Evolutionary conservation across 2,113 vertebrate genomes (phyloP).

Genomic region (Turdus rufiventris): DNA sequence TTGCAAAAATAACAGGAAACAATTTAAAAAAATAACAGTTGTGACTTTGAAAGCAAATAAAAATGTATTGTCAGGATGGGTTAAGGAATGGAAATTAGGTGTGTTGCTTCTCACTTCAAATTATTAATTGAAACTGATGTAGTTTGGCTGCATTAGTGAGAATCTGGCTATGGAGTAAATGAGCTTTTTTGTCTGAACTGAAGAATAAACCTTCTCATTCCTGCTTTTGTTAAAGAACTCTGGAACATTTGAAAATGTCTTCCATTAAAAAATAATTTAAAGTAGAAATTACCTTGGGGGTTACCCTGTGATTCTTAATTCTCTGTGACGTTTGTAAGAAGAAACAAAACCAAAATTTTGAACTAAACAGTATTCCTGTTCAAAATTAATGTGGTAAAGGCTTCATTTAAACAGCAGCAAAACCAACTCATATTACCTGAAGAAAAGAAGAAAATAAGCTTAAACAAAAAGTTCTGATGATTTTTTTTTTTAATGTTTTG

Average conservation of each 20-base stretch:
- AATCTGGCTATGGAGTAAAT: background rate
- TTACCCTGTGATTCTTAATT: background rate
- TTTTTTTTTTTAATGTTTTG: background rate
- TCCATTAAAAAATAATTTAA: background rate
- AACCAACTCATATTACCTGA: background rate
- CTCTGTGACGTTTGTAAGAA: background rate
- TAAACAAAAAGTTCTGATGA: background rate
- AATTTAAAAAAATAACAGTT: background rate
- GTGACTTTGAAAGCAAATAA: background rate
- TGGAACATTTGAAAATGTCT: background rate
- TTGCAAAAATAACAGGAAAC: background rate
- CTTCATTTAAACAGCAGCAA: background rate
- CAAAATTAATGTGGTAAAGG: background rate
- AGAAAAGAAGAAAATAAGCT: background rate
- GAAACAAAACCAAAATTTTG: background rate
- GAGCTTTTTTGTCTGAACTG: background rate
- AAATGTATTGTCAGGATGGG: background rate
- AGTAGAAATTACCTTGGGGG: background rate
- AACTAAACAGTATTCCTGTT: background rate
- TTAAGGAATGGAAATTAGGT: background rate
- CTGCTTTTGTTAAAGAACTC: background rate
- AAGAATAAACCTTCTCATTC: background rate
- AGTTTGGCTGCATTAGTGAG: background rate
- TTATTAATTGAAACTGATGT: background rate
- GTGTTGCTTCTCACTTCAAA: background rate